Evolutionary conservation across 2,888 invertebrate species (phyloP).

Genomic region (Ptilodon capucinus): DNA sequence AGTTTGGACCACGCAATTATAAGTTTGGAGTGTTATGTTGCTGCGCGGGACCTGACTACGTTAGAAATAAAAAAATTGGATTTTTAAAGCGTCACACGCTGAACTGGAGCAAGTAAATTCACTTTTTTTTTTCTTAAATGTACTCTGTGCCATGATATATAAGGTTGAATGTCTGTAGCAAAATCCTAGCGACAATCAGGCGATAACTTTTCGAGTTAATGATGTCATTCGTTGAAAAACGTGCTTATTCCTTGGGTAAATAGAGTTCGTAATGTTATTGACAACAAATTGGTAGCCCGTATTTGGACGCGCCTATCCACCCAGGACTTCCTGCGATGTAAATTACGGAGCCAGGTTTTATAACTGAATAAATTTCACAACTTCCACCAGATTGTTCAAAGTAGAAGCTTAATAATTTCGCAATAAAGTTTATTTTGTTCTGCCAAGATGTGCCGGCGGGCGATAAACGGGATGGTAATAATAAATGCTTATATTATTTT

Average conservation of each 20-base stretch:
- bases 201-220: no score
- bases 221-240: no score
- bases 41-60: background rate
- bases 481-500: no score
- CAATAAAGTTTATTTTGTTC: slow-evolving; percentile 5
- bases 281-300: no score
- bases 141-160: no score
- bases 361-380: slow-evolving; percentile 19
- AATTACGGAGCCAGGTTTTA: slow-evolving; percentile 17
- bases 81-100: background rate
- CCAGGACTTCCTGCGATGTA: slow-evolving; percentile 13
- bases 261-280: no score
- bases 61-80: background rate
- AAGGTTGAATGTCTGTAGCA: no score
- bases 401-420: slow-evolving; percentile 10
- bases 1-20: slow-evolving; percentile 12
- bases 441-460: background rate
- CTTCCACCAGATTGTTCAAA: slow-evolving; percentile 13
- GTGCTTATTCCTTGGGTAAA: no score
- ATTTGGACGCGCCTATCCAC: slow-evolving; percentile 8
- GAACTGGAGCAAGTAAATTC: no score
- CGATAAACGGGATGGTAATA: no score
- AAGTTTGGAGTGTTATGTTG: slow-evolving; percentile 13
- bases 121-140: no score
- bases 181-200: no score